These are phyloP conservation scores for Luffia ferchaultella DNA, from an alignment of 2,888 invertebrate species.

Conservation along the genomic window DNA sequence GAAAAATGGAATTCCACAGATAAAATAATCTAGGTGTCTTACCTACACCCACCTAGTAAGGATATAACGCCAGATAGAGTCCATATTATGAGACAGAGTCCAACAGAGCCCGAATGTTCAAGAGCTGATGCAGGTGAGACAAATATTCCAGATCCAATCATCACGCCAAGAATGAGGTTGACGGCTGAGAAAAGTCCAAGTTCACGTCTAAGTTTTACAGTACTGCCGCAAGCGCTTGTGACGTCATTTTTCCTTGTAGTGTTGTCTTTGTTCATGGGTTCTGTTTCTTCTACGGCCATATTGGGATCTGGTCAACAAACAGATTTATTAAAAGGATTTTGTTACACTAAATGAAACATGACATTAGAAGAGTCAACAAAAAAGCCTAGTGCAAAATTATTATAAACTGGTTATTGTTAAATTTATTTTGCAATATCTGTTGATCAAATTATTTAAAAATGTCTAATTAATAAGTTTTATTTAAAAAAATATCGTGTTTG, in stretches of 20 bases:
- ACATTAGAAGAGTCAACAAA: no score
- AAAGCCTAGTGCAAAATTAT: no score
- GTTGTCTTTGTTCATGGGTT: conserved; percentile 22
- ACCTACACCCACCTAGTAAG: conserved; percentile 72
- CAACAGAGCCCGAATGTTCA: conserved; percentile 80
- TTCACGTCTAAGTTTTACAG: conserved; percentile 75
- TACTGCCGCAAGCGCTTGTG: conserved; percentile 28
- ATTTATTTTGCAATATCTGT: no score
- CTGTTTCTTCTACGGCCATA: conserved; percentile 30
- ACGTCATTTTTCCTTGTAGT: conserved; percentile 20
- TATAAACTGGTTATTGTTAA: no score
- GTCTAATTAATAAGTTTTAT: no score
- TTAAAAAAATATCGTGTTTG: no score
- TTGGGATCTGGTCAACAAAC: conserved; percentile 9
- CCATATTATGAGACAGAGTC: conserved; percentile 82
- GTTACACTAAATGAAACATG: no score
- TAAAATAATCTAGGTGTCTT: conserved; percentile 25
- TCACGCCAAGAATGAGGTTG: conserved; percentile 84
- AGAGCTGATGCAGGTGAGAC: conserved; percentile 83
- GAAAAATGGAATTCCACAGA: not conserved
- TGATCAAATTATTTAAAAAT: no score
- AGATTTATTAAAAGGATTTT: no score
- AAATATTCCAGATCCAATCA: conserved; percentile 92
- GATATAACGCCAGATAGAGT: conserved; percentile 79
- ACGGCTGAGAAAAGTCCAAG: conserved; percentile 83